Conservation (phyloP, 2,797 vertebrate genomes). For the Lacerta bilineata region DNA sequence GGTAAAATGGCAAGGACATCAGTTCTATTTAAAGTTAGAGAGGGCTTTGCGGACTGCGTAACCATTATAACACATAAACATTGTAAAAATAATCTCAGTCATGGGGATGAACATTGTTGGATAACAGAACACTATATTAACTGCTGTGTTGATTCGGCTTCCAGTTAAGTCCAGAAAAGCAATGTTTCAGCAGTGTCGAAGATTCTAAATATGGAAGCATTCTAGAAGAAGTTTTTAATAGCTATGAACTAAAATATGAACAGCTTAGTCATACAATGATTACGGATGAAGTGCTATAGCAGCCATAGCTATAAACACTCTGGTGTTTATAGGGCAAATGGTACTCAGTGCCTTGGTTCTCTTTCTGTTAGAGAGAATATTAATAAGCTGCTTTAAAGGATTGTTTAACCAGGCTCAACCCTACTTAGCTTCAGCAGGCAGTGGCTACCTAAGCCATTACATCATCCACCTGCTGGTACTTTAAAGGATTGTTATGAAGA, state of each 20-base stretch:
- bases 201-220: background rate
- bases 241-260: background rate
- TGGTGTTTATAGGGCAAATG: background rate
- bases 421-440: too few relatives aligned
- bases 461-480: too few relatives aligned
- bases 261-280: background rate
- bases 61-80: too few relatives aligned
- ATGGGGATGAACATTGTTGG: background rate
- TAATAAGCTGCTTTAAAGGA: background rate
- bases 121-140: background rate
- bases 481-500: background rate
- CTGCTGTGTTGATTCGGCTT: background rate
- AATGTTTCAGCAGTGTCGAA: background rate
- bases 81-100: background rate
- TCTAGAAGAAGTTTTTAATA: background rate
- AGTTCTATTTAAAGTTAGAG: conserved; percentile 1
- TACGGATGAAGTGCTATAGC: background rate
- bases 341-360: background rate
- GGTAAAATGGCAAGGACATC: background rate
- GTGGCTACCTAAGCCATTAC: too few relatives aligned
- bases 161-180: background rate
- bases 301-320: background rate
- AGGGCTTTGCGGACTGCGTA: background rate
- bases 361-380: background rate
- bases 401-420: too few relatives aligned